Evolutionary conservation across 2,113 vertebrate species (phyloP).

Genomic region (Chloroceryle aenea): DNA sequence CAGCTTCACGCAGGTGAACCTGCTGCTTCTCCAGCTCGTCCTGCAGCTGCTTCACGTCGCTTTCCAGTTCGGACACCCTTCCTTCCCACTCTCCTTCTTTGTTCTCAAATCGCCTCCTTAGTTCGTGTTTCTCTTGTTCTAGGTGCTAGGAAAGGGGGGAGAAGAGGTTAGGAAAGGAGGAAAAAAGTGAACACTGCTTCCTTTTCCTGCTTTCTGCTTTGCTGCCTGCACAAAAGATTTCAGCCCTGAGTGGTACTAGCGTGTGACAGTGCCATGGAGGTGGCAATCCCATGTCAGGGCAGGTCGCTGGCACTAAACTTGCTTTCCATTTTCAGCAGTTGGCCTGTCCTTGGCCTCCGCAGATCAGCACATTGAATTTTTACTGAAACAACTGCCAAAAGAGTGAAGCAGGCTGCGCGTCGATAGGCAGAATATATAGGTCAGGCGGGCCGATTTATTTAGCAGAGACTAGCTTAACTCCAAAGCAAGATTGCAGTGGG

Average conservation of each 20-base stretch:
- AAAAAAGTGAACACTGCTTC: background rate
- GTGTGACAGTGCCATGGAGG: background rate
- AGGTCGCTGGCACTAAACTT: background rate
- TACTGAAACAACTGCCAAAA: slow-evolving; percentile 43
- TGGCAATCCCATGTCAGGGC: background rate
- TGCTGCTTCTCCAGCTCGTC: slow-evolving; percentile 93
- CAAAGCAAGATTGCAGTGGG: background rate
- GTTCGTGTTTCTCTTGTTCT: slow-evolving; percentile 96
- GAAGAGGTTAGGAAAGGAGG: background rate
- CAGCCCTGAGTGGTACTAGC: background rate
- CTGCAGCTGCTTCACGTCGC: slow-evolving; percentile 93
- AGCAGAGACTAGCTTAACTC: slow-evolving; percentile 15
- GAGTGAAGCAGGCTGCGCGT: slow-evolving; percentile 29
- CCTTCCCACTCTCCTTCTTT: slow-evolving; percentile 98
- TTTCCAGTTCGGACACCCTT: slow-evolving; percentile 94
- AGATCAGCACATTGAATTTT: slow-evolving; percentile 36
- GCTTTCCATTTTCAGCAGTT: background rate
- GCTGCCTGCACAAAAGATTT: too few species aligned
- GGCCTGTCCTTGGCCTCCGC: slow-evolving; percentile 14
- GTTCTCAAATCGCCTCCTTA: slow-evolving; percentile 90
- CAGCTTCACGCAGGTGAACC: slow-evolving; percentile 88
- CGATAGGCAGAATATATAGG: slow-evolving; percentile 20
- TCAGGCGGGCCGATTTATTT: slow-evolving; percentile 40
- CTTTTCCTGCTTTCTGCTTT: background rate
- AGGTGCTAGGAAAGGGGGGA: slow-evolving; percentile 79